These are phyloP conservation scores for Genyomyrus donnyi DNA, from an alignment of 2,113 vertebrate species.

Conservation along the genomic window DNA sequence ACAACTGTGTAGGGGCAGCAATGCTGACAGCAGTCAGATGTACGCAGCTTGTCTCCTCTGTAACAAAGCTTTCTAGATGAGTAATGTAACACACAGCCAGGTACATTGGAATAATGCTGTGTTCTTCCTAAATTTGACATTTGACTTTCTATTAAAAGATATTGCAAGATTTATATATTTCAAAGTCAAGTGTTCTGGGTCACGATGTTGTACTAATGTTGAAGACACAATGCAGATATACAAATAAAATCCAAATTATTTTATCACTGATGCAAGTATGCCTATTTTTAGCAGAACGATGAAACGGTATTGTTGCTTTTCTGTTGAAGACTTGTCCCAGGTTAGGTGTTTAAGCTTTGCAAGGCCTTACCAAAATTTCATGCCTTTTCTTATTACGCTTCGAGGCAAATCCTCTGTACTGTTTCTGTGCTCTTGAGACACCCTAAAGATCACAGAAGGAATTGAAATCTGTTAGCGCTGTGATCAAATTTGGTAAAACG, in stretches of 20 bases:
- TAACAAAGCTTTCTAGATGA: neutral
- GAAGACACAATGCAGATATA: conserved; percentile 4
- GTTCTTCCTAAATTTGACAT: neutral
- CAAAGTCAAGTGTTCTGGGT: neutral
- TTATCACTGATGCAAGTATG: neutral
- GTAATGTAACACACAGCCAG: neutral
- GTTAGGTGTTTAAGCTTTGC: neutral
- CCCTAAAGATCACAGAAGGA: neutral
- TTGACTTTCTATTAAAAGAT: neutral
- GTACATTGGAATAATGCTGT: neutral
- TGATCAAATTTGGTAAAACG: neutral
- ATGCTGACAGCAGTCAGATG: neutral
- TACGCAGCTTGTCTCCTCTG: neutral
- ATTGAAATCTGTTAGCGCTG: neutral
- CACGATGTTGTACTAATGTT: neutral
- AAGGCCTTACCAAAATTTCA: neutral
- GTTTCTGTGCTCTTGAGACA: neutral
- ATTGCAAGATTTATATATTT: neutral
- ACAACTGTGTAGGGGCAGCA: neutral
- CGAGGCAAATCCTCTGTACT: neutral
- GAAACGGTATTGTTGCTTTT: neutral
- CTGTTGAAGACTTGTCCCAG: neutral
- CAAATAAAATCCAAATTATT: conserved; percentile 41
- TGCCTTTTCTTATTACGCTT: neutral
- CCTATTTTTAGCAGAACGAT: neutral